Evolutionary conservation across 2,888 invertebrate genomes (phyloP).

Genomic region (Thymelicus lineola): DNA sequence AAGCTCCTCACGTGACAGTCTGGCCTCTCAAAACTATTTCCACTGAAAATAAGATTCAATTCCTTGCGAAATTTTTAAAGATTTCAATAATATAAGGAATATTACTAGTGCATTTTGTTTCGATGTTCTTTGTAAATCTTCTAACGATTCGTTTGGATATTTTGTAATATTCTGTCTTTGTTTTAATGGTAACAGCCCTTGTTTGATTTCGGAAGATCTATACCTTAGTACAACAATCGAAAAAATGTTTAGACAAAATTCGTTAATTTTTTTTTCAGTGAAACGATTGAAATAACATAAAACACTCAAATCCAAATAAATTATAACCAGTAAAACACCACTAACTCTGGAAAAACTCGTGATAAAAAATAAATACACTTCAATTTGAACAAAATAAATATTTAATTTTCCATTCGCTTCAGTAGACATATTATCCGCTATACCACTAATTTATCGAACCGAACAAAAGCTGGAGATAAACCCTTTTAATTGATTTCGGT

Average conservation of each 20-base stretch:
- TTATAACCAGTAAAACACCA: too few species aligned
- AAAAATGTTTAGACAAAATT: too few species aligned
- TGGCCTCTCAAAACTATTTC: constrained; percentile 63
- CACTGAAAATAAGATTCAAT: constrained; percentile 31
- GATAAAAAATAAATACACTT: too few species aligned
- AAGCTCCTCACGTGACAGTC: constrained; percentile 59
- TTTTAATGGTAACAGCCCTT: too few species aligned
- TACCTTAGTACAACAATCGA: too few species aligned
- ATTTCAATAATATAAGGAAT: constrained; percentile 9
- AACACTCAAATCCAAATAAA: too few species aligned
- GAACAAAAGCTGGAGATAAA: constrained; percentile 13
- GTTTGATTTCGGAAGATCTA: too few species aligned
- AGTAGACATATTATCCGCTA: not conserved
- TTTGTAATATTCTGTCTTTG: not conserved
- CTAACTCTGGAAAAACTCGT: too few species aligned
- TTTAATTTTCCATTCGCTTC: not conserved
- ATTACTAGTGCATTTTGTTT: not conserved
- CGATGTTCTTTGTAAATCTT: too few species aligned
- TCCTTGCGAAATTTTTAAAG: not conserved
- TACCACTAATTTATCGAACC: not conserved
- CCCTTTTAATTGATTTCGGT: constrained; percentile 14
- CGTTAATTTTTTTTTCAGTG: too few species aligned
- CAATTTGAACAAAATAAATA: not conserved
- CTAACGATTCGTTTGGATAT: not conserved
- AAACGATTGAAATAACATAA: too few species aligned